Evolutionary conservation across 2,888 invertebrate genomes (phyloP), one percentile per base, ranked within the genome.

Genomic region (Drosophila mettleri): DNA sequence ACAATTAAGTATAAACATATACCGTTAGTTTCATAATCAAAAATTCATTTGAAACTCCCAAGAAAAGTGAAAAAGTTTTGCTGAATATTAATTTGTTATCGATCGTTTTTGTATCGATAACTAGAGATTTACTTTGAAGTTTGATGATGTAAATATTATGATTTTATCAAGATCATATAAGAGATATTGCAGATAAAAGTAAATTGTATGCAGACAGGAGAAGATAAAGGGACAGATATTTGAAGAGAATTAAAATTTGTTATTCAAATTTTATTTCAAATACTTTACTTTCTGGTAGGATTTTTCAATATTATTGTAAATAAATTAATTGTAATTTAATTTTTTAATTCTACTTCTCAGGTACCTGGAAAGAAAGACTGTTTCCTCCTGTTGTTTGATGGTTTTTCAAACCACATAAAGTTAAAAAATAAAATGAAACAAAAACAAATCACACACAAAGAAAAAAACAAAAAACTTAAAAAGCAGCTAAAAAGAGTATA

Each of bases 341-440:
- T 63, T 20, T 59, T 75, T 73, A 61, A 33, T 54, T 85, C 57
- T 78, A 68, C 74, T 88, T 67, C 43, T 4, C 76, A 92, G 92
- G 92, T 92, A 92, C 92, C 92, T 92, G 92, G 92, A 91, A 91
- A 90, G 92, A 92, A 92, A 92, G 92, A 92, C 92, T 92, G 92
- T 92, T 90, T 92, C 91, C 90, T 92, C 91, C 87, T 91, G 92
- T 91, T 91, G 92, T 91, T 91, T 91, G 88, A 91, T 91, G 92
- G 91, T 91, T 88, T 91, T 91, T 71, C 92, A 91, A 91, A 91
- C 92, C 87, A 90, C 92, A 74, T 91, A 88, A 89, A 76, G 63
- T 71, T 69, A 54, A 51, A 43, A 51, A 63, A 72, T 69, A 54
- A 51, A 43, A 51, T 38, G 46, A 70, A 67, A 70, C 33, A 69